These are phyloP conservation scores for Gibbula magus DNA, from an alignment of 2,888 invertebrate species.

Conservation along the genomic window DNA sequence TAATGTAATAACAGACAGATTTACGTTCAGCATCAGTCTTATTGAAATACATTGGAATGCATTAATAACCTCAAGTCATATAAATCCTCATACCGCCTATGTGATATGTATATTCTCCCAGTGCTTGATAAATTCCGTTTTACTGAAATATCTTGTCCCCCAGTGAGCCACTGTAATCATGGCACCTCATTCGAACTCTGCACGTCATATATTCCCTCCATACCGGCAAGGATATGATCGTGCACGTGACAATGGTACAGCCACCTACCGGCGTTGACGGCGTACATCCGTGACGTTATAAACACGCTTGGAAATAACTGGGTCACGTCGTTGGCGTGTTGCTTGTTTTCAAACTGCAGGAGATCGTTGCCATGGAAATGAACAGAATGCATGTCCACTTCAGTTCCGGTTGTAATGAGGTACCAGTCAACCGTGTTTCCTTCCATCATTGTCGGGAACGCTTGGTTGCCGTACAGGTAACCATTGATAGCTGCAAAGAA, in stretches of 20 bases:
- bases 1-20: no score
- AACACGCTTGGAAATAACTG: conserved; percentile 36
- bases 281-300: conserved; percentile 38
- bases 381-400: conserved; percentile 40
- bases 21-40: no score
- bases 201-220: conserved; percentile 34
- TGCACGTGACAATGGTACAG: conserved; percentile 58
- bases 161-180: no score
- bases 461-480: conserved; percentile 8
- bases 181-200: no score
- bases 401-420: conserved; percentile 36
- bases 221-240: conserved; percentile 46
- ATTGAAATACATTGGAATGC: no score
- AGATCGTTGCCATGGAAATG: conserved; percentile 41
- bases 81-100: no score
- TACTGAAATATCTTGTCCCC: no score
- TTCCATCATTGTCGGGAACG: neutral
- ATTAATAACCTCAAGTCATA: no score
- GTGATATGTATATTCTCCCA: no score
- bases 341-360: conserved; percentile 11
- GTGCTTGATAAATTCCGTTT: no score
- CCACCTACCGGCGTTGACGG: conserved; percentile 52
- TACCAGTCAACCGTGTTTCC: conserved; percentile 36
- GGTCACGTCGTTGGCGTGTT: conserved; percentile 31
- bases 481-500: neutral